phyloP scores from a whole-genome alignment of 2,113 vertebrate species.

The Dromaius novaehollandiae region DNA sequence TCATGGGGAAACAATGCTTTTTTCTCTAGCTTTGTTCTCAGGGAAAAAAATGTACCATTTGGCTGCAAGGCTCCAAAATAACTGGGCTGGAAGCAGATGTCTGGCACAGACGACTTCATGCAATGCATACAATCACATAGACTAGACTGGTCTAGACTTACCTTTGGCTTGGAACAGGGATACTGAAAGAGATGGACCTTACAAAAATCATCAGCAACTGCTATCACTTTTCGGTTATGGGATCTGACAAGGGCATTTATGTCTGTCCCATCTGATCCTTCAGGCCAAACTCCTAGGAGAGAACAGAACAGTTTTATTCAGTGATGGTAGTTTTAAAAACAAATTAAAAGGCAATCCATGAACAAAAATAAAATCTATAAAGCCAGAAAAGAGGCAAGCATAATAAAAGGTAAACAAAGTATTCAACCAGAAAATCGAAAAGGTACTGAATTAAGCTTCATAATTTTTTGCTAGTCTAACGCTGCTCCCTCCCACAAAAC shows the following conservation, averaged over 20 bases:
- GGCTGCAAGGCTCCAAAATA: not conserved
- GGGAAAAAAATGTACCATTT: not conserved
- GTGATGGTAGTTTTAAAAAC: not conserved
- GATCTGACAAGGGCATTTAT: constrained; percentile 96
- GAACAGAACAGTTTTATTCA: not conserved
- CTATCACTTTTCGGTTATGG: constrained; percentile 92
- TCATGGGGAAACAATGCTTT: not conserved
- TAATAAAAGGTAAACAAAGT: not conserved
- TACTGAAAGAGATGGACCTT: constrained; percentile 97
- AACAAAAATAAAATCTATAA: not conserved
- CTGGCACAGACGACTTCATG: not conserved
- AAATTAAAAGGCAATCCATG: not conserved
- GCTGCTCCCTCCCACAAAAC: not conserved
- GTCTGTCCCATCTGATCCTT: constrained; percentile 97
- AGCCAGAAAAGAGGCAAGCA: not conserved
- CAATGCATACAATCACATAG: not conserved
- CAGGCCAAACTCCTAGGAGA: constrained; percentile 93
- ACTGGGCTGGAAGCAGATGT: not conserved
- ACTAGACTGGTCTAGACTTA: constrained; percentile 56
- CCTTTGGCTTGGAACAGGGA: constrained; percentile 95
- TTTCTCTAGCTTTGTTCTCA: not conserved
- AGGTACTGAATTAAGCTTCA: not conserved
- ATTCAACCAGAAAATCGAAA: not conserved
- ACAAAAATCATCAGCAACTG: constrained; percentile 97
- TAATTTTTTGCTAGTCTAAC: not conserved